Evolutionary conservation across 2,113 vertebrate genomes (phyloP).

Genomic region (Corynorhinus townsendii): DNA sequence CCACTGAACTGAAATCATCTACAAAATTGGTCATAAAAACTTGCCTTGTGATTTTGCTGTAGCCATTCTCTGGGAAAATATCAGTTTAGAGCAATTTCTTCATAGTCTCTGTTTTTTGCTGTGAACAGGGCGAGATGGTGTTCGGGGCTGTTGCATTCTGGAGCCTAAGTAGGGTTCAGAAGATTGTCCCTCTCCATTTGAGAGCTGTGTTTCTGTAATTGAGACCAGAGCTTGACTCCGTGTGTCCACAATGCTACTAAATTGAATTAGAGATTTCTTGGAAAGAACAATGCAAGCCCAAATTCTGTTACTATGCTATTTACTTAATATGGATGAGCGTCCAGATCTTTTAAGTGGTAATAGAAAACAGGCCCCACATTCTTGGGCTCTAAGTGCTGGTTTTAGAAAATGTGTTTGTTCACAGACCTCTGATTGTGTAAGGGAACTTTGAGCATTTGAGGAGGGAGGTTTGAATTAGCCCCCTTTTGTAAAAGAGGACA

Average conservation of each 20-base stretch:
- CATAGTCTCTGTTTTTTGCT: background rate
- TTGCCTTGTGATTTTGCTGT: constrained; percentile 8
- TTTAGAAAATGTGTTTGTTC: constrained; percentile 36
- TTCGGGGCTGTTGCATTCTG: constrained; percentile 15
- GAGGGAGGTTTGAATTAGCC: background rate
- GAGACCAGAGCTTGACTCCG: constrained; percentile 54
- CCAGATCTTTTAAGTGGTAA: constrained; percentile 58
- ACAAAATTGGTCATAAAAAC: background rate
- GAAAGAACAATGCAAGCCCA: constrained; percentile 59
- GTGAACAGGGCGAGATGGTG: background rate
- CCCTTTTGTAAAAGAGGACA: background rate
- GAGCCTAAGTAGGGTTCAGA: background rate
- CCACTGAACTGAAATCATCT: background rate
- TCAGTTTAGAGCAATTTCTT: constrained; percentile 20
- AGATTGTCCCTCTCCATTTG: background rate
- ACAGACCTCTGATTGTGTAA: background rate
- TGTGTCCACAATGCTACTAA: constrained; percentile 20
- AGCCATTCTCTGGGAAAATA: constrained; percentile 28
- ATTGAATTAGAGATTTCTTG: constrained; percentile 64
- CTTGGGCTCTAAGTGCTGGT: background rate
- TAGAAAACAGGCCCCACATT: constrained; percentile 46
- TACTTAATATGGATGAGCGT: constrained; percentile 43
- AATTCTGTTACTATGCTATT: constrained; percentile 51
- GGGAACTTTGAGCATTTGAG: background rate
- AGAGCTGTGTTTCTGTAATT: constrained; percentile 52